Evolutionary conservation across 1,140 invertebrate species (phyloP), one percentile per base, ranked within the genome.

Genomic region (Cherax destructor): DNA sequence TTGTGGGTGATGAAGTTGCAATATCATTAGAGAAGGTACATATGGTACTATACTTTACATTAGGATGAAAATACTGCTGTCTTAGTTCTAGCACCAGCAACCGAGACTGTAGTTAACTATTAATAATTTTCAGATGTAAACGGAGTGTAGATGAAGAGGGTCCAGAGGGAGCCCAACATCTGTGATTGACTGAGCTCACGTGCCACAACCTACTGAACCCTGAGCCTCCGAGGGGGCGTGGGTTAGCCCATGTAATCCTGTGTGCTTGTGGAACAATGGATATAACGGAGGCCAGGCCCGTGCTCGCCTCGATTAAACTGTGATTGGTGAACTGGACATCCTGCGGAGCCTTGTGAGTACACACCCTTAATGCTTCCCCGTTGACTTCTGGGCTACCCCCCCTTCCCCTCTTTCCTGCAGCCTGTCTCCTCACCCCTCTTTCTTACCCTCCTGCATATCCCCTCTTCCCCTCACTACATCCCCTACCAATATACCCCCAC

Each of bases 261-360:
- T 72, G 59, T 13, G 41, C 9, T 47, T 49, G 47, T 76, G 85
- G 50, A 77, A 86, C 85, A 86, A 86, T 86, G 85, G 85, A 86
- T 59, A 86, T 76, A 86, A 77, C 85, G 16, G 85, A 77, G 74
- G 50, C 50, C 56, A 77, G 85, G 50, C 49, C 76, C 49, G 85
- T 77, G 52, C 74, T 56, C 52, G 72, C 85, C 85, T 77, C 74
- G 50, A 59, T 59, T 52, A 78, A 30, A 30, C 78, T 61, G 85
- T 69, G 85, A 86, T 86, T 78, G 74, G 85, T 86, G 56, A 86
- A 77, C 85, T 86, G 65, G 85, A 86, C 56, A 77, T 56, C 76
- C 85, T 72, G 65, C 85, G 59, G 85, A 86, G n/a, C 85, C 85
- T 86, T 86, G 85, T 86, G 85, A 86, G 85, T 86, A 56, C 52